Percentiles rank a stretch among this genome's conserved stretches.
These are phyloP conservation scores for Cervus canadensis DNA, from an alignment of 2,113 vertebrate species.

Conservation along the genomic window DNA sequence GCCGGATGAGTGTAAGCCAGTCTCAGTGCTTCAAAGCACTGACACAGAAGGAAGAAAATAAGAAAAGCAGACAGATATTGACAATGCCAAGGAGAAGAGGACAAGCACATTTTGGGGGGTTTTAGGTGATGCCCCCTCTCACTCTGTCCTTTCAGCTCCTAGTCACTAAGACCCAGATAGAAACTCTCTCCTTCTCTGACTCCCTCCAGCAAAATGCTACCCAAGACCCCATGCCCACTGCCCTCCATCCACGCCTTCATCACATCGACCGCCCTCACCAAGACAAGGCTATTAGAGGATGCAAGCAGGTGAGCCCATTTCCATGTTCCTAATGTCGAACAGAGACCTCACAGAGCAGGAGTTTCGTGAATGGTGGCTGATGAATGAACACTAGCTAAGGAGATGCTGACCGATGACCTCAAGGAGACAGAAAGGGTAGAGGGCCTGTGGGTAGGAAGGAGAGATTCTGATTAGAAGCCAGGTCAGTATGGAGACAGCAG, in stretches of 20 bases:
- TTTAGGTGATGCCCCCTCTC: neutral
- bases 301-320: neutral
- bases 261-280: neutral
- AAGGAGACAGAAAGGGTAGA: neutral
- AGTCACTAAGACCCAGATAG: neutral
- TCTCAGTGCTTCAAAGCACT: neutral
- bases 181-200: neutral
- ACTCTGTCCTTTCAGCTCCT: neutral
- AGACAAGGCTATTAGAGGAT: neutral
- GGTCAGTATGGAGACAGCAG: neutral
- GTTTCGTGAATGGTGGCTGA: neutral
- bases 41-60: neutral
- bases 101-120: no score
- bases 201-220: neutral
- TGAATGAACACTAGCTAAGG: neutral
- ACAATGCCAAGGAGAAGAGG: neutral
- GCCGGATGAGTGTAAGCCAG: neutral
- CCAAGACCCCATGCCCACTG: neutral
- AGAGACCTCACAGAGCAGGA: no score
- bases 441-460: neutral
- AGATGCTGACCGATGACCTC: neutral
- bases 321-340: neutral
- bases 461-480: neutral
- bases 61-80: neutral
- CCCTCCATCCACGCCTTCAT: neutral